Base-by-base conservation (phyloP, 1,140 invertebrate genomes). In the Formica exsecta region DNA sequence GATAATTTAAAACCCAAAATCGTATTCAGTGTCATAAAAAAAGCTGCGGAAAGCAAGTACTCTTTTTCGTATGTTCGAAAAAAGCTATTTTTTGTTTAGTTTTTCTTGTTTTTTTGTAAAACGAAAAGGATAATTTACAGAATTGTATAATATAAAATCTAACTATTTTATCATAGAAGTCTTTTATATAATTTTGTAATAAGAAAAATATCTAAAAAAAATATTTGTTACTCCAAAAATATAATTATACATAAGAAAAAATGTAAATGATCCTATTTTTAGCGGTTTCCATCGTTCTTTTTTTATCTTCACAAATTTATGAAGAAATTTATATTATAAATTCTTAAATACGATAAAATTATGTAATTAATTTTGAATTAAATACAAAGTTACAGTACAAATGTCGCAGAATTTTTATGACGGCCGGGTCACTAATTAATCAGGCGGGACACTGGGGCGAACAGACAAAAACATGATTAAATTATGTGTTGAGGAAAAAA, bases 351-450 rank as follows among this genome's bases (percentile, higher is more conserved):
- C 13, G 11, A 8, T 25, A 32, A 41, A 62, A 62, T 76, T 29
- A 13, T 8, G 9, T 11, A 19, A 71, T 4, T 76, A 9, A 9
- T 16, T 62, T 62, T 6, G 1, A n/a, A 3, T 29, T 11, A 32
- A 61, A 44, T 64, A 32, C 9, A 44, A 13, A 11, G 1, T 65
- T n/a, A 13, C 19, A 4, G 25, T 9, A 54, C 2, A 5, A 76
- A 76, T 36, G 6, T 48, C 25, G 41, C 13, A 54, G 44, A 64
- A 80, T 80, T 68, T 70, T 64, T 41, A 80, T n/a, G 41, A 80
- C 61, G 19, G 16, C 29, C n/a, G 2, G 11, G 0, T 62, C 6
- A 73, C 68, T 83, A 80, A 80, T 83, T 61, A 62, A 44, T 61
- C 25, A 22, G 25, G 41, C 54, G 51, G 68, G 38, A 22, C 29